These are phyloP conservation scores for Eristalis intricaria DNA, from an alignment of 2,888 invertebrate species.

Conservation along the genomic window DNA sequence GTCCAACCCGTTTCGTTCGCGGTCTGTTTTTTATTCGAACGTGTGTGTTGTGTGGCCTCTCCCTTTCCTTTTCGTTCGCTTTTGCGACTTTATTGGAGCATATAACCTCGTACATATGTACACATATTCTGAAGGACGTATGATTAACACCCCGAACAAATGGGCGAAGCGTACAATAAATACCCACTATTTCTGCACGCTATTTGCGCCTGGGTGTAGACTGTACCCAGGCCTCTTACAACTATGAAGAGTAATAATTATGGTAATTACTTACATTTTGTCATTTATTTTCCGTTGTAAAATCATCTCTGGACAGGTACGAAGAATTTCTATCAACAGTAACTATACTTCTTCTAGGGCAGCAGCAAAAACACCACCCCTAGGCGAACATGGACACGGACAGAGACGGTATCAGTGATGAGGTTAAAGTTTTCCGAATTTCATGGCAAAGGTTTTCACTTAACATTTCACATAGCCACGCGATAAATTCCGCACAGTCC, in stretches of 20 bases:
- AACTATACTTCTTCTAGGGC: background rate
- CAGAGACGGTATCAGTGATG: conserved; percentile 39
- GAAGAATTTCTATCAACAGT: background rate
- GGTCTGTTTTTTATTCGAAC: background rate
- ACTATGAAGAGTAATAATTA: conserved; percentile 32
- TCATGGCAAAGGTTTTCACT: conserved; percentile 34
- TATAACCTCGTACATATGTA: background rate
- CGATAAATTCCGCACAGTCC: conserved; percentile 43
- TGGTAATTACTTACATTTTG: conserved; percentile 23
- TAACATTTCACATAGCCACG: conserved; percentile 22
- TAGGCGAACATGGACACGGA: background rate
- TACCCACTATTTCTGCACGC: conserved; percentile 35
- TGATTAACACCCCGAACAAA: background rate
- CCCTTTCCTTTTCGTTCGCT: background rate
- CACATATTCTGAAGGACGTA: background rate
- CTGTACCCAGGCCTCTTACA: conserved; percentile 1
- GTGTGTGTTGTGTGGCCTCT: background rate
- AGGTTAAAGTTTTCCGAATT: conserved; percentile 49
- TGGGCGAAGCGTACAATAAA: conserved; percentile 37
- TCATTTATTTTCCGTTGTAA: background rate
- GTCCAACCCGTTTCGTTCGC: background rate
- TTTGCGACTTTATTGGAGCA: conserved; percentile 12
- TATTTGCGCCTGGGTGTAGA: background rate
- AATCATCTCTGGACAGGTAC: background rate
- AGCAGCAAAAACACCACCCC: background rate